phyloP scores from a whole-genome alignment of 2,797 vertebrate genomes.

The Emydoidea blandingii region DNA sequence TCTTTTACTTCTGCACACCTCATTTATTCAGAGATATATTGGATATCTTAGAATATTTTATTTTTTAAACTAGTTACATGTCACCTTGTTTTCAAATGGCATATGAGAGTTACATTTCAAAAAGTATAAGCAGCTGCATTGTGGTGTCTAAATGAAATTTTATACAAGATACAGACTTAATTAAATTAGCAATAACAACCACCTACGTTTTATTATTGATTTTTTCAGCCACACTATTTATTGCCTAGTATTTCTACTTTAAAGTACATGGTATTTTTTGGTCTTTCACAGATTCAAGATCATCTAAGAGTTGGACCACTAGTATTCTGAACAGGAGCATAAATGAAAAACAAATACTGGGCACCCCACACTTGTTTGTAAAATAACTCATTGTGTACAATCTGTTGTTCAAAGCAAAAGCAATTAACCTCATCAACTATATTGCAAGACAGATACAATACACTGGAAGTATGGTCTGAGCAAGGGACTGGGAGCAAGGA shows the following conservation, averaged over 20 bases:
- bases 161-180: conserved; percentile 64
- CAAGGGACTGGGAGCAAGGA: not conserved
- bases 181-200: conserved; percentile 73
- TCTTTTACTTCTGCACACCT: conserved; percentile 69
- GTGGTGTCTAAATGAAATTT: conserved; percentile 46
- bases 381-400: not conserved
- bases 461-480: not conserved
- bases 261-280: conserved; percentile 56
- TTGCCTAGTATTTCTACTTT: conserved; percentile 65
- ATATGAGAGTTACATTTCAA: conserved; percentile 61
- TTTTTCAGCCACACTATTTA: conserved; percentile 76
- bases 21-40: conserved; percentile 75
- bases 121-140: conserved; percentile 38
- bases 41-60: conserved; percentile 71
- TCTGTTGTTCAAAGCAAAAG: not conserved
- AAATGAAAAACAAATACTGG: conserved; percentile 6
- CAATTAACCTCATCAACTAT: not conserved
- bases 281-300: conserved; percentile 37
- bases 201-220: conserved; percentile 73
- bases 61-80: conserved; percentile 66
- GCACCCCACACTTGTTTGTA: not conserved
- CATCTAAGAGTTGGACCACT: not conserved
- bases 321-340: not conserved
- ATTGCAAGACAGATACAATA: not conserved
- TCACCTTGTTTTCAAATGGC: conserved; percentile 68